Evolutionary conservation across 2,888 invertebrate species (phyloP), one percentile per base, ranked within the genome.

Genomic region (Clostera curtula): DNA sequence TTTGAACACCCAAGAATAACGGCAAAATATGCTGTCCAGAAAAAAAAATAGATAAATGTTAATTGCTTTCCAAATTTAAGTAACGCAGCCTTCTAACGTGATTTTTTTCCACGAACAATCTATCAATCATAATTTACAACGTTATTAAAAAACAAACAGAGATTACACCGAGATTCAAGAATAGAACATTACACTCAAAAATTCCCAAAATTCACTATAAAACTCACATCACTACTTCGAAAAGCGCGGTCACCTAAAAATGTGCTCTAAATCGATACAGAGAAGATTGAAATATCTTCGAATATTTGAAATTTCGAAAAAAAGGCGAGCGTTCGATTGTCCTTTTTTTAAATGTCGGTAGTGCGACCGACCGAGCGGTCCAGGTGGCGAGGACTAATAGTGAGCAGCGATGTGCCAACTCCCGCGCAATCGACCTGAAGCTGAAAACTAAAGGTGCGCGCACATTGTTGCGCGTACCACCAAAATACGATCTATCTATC

Each of bases 361-460:
- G 38, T 42, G 43, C 48, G 47, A 41, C 51, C 51, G 52, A 34
- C 38, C 53, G 53, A 28, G 29, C 43, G 49, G 50, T 50, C 49
- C 63, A 57, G 62, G 60, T 60, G 44, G 38, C 56, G 49, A 53
- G 43, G 43, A 56, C 56, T 49, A 51, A 50, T 45, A 28, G 27
- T 12, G 39, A 42, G 44, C 40, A 40, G 24, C 29, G 36, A 30
- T 34, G 34, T 10, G 9, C 15, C 15, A 17, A 23, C 34, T 44
- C 47, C 41, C 36, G 49, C 43, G 52, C 45, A 38, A 35, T 41
- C 40, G 8, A 19, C 22, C 60, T 62, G 61, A 58, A 61, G 49
- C 54, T 62, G 60, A 58, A 58, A 48, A 43, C 37, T 52, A 51
- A 59, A 36, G 49, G 45, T 25, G 41, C 29, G 44, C 19, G n/a